These are phyloP conservation scores for Turdus rufiventris DNA, from an alignment of 2,113 vertebrate species.

Conservation along the genomic window DNA sequence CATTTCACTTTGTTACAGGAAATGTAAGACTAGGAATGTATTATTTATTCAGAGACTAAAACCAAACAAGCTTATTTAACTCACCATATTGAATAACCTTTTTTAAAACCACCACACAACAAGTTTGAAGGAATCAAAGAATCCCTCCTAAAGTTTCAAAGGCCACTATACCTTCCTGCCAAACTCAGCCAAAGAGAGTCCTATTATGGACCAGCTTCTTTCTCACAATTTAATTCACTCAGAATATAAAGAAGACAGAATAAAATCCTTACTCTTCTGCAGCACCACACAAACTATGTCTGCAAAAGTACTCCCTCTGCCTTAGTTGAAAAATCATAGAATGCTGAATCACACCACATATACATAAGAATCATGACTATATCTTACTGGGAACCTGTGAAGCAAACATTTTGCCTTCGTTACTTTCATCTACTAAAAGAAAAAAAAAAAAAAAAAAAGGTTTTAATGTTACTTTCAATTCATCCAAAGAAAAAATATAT, in stretches of 20 bases:
- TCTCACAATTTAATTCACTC: neutral
- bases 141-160: neutral
- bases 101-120: neutral
- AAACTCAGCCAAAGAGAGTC: neutral
- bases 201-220: neutral
- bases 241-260: neutral
- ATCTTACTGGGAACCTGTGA: neutral
- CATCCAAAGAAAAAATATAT: neutral
- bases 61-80: slow-evolving; percentile 2
- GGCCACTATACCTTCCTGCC: neutral
- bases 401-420: neutral
- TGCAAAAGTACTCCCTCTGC: neutral
- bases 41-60: slow-evolving; percentile 16
- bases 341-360: neutral
- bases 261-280: neutral
- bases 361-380: neutral
- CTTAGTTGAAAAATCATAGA: neutral
- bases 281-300: neutral
- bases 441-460: neutral
- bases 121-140: neutral
- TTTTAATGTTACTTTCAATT: neutral
- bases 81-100: neutral
- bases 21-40: neutral
- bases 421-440: neutral
- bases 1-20: slow-evolving; percentile 3